Evolutionary conservation across 30 jellyfish, hydroid and myxozoan species (phyloP).

Genomic region (Catostylus mosaicus): DNA sequence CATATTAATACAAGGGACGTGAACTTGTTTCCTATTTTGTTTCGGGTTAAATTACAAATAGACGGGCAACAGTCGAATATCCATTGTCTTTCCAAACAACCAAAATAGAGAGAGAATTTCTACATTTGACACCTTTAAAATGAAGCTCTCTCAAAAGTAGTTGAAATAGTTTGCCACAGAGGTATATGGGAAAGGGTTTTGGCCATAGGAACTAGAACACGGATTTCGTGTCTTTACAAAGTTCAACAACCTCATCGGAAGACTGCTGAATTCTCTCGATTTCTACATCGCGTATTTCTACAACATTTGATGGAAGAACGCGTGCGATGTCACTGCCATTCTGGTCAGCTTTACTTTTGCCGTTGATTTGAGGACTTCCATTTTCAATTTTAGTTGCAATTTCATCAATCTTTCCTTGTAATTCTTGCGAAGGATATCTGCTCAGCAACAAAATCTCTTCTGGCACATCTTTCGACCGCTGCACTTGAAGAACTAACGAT

Average conservation of each 20-base stretch:
- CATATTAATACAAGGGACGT: too few relatives aligned
- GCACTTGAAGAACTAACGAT: conserved; percentile 58
- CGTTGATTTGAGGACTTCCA: background rate
- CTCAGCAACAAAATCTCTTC: conserved; percentile 39
- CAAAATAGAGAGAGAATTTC: too few relatives aligned
- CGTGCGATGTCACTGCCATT: background rate
- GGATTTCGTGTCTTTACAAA: conserved; percentile 30
- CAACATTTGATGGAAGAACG: background rate
- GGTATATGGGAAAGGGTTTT: background rate
- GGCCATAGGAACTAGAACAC: conserved; percentile 5
- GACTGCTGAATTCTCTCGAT: background rate
- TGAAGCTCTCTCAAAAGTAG: too few relatives aligned
- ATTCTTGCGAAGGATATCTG: conserved; percentile 39
- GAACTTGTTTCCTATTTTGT: too few relatives aligned
- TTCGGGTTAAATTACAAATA: too few relatives aligned
- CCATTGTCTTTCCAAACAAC: too few relatives aligned
- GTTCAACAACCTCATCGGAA: conserved; percentile 41
- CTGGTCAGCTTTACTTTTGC: background rate
- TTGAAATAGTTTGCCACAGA: background rate
- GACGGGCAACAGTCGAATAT: too few relatives aligned
- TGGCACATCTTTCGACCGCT: conserved; percentile 63
- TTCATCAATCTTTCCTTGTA: background rate
- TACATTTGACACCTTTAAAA: too few relatives aligned
- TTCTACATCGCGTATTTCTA: background rate
- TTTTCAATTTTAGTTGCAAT: background rate